Base-by-base conservation (phyloP, 2,113 vertebrate genomes). In the Grantiella picta region DNA sequence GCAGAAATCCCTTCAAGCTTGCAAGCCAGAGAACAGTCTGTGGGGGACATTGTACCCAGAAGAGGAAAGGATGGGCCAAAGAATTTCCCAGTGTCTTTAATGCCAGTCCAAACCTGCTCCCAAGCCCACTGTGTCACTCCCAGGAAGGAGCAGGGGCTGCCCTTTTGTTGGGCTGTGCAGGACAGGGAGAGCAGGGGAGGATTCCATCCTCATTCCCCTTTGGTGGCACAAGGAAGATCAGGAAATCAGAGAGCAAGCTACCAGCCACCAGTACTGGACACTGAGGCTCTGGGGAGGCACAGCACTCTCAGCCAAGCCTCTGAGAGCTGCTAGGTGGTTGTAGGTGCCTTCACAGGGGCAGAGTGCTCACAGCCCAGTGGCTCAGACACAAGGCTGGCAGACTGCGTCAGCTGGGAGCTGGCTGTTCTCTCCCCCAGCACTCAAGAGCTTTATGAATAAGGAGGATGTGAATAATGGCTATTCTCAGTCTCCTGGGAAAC, bases 251-350 rank as follows among this genome's bases (percentile, higher is more conserved):
- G 2, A 28, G 8, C 4, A 75, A 49, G 10, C 16, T 16, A 18
- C 10, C 7, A 33, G 54, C 6, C 27, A 2, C 2, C 33, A 28
- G 3, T 18, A 9, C 25, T 13, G 9, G 60, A 6, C 21, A 3
- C 2, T 2, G 19, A 38, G 44, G 36, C 61, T 45, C 66, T 56
- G 29, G 56, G 56, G 47, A 52, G 45, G 45, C 19, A 13, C 0
- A 0, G 49, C 31, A 23, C 24, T 25, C 33, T 45, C 53, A 11
- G 38, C 35, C 71, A 24, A 36, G 40, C 12, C 19, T n/a, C 66
- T 0, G 0, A 45, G 63, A n/a, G 52, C 54, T 36, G 31, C 16
- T 7, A 0, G 4, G 17, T 2, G 3, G 3, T 1, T 23, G 31
- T 1, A 23, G 22, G n/a, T 36, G 45, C 36, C 40, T 44, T 53